A percentile compares a stretch with the other conserved stretches of the same genome.
These are phyloP conservation scores for Vespertilio murinus DNA, from an alignment of 2,797 vertebrate genomes.

Conservation along the genomic window DNA sequence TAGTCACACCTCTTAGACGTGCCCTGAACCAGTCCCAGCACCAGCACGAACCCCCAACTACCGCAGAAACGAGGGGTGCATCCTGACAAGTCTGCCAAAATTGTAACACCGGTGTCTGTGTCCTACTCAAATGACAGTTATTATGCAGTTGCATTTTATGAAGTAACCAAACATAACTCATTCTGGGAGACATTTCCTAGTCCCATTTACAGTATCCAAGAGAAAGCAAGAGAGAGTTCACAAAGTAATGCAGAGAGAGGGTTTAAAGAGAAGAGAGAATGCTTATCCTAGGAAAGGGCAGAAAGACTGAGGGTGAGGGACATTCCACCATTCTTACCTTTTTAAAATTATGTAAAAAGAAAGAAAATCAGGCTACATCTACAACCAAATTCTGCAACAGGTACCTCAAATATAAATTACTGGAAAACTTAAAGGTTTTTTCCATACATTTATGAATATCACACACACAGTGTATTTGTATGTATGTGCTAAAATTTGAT, in stretches of 20 bases:
- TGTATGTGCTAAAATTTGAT: not conserved
- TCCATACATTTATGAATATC: not conserved
- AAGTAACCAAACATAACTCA: not conserved
- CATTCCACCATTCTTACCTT: not conserved
- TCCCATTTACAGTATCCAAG: not conserved
- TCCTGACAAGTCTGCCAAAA: constrained; percentile 22
- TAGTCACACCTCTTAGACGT: constrained; percentile 70
- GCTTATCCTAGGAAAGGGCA: not conserved
- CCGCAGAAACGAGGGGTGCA: constrained; percentile 3
- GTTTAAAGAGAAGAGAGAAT: not conserved
- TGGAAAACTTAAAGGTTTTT: not conserved
- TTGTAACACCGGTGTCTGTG: not conserved
- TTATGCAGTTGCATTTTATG: not conserved
- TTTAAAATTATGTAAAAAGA: not conserved
- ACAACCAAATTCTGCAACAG: not conserved
- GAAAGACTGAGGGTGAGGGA: not conserved
- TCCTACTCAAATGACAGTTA: not conserved
- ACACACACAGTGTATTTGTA: not conserved
- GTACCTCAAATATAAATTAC: not conserved
- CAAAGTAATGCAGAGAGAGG: not conserved
- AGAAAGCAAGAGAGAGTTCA: not conserved
- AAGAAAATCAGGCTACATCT: not conserved
- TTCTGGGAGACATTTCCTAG: not conserved
- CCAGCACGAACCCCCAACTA: not conserved
- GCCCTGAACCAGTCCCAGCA: constrained; percentile 47